These are phyloP conservation scores for Drosophila peninsularis DNA, from an alignment of 2,888 invertebrate genomes.

Conservation along the genomic window DNA sequence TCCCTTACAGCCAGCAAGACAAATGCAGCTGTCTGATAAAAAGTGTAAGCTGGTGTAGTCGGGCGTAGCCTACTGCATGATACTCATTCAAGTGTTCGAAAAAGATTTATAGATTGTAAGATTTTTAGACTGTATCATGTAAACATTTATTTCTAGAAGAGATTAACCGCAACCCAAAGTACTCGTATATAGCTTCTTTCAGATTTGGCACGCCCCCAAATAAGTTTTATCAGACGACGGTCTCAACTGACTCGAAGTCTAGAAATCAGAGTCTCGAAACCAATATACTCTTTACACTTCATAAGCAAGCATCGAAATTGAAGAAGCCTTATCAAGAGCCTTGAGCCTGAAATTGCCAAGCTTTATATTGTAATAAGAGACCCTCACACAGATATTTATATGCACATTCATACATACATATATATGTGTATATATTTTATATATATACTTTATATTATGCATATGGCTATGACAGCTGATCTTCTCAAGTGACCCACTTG, in stretches of 20 bases:
- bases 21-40: constrained; percentile 64
- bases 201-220: neutral
- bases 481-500: constrained; percentile 80
- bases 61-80: neutral
- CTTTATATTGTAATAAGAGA: constrained; percentile 15
- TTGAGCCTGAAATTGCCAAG: constrained; percentile 71
- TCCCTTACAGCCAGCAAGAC: neutral
- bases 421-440: constrained; percentile 1
- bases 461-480: constrained; percentile 67
- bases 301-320: constrained; percentile 8
- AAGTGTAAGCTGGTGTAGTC: neutral
- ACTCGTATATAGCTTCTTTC: neutral
- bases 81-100: too few relatives aligned
- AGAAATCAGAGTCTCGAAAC: neutral
- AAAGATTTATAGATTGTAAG: too few relatives aligned
- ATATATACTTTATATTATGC: constrained; percentile 12
- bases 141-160: too few relatives aligned
- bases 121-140: too few relatives aligned
- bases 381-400: constrained; percentile 9
- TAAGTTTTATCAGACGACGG: too few relatives aligned
- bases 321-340: constrained; percentile 52
- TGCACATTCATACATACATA: neutral
- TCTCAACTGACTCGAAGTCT: too few relatives aligned
- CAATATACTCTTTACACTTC: neutral
- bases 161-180: too few relatives aligned